A percentile compares a stretch with the other conserved stretches of the same genome.
Evolutionary conservation across 2,888 invertebrate genomes (phyloP).

Genomic region (Bembecia ichneumoniformis): DNA sequence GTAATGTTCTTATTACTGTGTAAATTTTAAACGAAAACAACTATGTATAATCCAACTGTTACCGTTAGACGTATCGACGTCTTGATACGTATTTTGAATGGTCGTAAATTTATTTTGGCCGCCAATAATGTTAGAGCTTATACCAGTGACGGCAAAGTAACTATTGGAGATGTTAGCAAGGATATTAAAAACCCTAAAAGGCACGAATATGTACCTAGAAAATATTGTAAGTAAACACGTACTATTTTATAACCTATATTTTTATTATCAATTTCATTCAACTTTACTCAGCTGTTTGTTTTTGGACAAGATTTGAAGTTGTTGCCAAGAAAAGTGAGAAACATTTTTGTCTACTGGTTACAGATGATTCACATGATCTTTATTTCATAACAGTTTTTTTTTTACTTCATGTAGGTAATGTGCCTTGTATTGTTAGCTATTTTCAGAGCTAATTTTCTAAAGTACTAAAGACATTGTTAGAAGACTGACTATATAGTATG

Average conservation of each 20-base stretch:
- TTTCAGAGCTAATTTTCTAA: no score
- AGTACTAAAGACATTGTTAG: no score
- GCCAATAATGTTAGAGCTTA: constrained; percentile 55
- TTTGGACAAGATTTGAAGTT: not conserved
- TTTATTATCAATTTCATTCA: constrained; percentile 13
- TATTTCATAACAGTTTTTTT: no score
- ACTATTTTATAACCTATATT: constrained; percentile 1
- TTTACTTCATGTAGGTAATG: no score
- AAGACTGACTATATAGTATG: no score
- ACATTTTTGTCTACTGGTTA: no score
- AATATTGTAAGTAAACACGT: constrained; percentile 77
- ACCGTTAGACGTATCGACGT: constrained; percentile 62
- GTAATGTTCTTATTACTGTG: constrained; percentile 5
- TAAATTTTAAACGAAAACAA: constrained; percentile 2
- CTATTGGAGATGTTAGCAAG: constrained; percentile 82
- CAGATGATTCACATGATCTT: no score
- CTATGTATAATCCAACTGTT: constrained; percentile 53
- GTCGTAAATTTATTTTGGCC: constrained; percentile 44
- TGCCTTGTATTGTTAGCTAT: no score
- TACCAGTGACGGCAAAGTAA: constrained; percentile 71
- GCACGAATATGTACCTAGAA: constrained; percentile 87
- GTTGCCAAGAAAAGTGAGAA: not conserved
- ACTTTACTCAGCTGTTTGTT: not conserved
- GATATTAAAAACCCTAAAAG: constrained; percentile 71
- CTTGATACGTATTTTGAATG: constrained; percentile 61